Percentiles rank a stretch among this genome's conserved stretches.
phyloP scores from a whole-genome alignment of 1,140 invertebrate genomes.

The Micrasema minimum region DNA sequence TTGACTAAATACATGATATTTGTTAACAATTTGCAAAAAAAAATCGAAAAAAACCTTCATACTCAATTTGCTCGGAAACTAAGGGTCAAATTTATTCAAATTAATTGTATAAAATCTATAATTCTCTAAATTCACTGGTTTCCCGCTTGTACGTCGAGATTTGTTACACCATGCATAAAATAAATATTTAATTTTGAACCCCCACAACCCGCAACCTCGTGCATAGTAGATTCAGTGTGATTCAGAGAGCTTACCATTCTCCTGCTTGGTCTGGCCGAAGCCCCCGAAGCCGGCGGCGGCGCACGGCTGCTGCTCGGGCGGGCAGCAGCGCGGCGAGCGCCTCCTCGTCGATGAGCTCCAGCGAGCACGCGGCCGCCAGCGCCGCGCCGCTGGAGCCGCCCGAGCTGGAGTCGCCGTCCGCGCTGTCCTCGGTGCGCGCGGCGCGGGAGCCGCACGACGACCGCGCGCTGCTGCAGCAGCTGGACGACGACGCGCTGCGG shows the following conservation, averaged over 20 bases:
- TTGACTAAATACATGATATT: too few species aligned
- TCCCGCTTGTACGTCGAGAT: too few species aligned
- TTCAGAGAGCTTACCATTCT: constrained; percentile 36
- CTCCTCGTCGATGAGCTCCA: constrained; percentile 68
- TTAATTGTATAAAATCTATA: too few species aligned
- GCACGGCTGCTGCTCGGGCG: constrained; percentile 64
- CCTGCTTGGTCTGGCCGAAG: constrained; percentile 46
- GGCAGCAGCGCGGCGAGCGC: constrained; percentile 75
- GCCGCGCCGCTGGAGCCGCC: constrained; percentile 62
- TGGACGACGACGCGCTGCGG: constrained; percentile 4
- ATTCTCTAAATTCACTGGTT: too few species aligned
- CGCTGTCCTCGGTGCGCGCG: constrained; percentile 1
- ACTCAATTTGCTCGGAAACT: too few species aligned
- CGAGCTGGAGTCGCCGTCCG: constrained; percentile 35
- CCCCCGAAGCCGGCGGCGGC: constrained; percentile 20
- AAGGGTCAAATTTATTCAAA: too few species aligned
- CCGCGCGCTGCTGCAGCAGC: constrained; percentile 12
- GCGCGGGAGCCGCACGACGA: not conserved
- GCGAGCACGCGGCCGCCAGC: constrained; percentile 62
- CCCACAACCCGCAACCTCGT: too few species aligned
- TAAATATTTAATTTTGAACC: too few species aligned
- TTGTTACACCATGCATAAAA: too few species aligned
- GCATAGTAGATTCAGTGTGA: too few species aligned
- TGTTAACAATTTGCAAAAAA: too few species aligned
- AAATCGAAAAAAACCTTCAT: too few species aligned